These are phyloP conservation scores for Melanerpes aurifrons DNA, from an alignment of 2,113 vertebrate species.

Conservation along the genomic window DNA sequence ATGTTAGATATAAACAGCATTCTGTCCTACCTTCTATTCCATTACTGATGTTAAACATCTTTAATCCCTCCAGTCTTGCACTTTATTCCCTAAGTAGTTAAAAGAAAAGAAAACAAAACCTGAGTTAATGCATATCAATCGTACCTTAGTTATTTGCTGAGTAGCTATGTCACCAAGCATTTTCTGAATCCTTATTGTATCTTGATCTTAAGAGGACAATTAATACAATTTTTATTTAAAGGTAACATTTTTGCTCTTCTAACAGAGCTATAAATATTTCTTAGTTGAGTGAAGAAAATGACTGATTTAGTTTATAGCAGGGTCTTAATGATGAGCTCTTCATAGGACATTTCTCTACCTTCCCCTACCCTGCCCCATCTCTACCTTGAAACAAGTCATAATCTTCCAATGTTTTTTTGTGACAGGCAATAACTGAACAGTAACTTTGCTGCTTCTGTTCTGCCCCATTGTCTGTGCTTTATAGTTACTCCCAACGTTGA, in stretches of 20 bases:
- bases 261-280: neutral
- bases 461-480: neutral
- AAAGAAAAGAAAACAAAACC: neutral
- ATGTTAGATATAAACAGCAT: neutral
- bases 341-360: neutral
- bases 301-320: neutral
- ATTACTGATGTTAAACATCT: neutral
- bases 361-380: neutral
- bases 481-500: fast-evolving
- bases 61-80: neutral
- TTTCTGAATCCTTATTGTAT: neutral
- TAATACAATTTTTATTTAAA: neutral
- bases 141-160: neutral
- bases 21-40: neutral
- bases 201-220: neutral
- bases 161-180: neutral
- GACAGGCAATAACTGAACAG: neutral
- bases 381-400: neutral
- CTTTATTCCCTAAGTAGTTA: neutral
- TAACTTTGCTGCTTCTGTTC: neutral
- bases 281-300: neutral
- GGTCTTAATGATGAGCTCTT: neutral
- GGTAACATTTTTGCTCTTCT: neutral
- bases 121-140: neutral
- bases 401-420: neutral